Base-by-base conservation (phyloP, 2,113 vertebrate species). In the Sturnus vulgaris region DNA sequence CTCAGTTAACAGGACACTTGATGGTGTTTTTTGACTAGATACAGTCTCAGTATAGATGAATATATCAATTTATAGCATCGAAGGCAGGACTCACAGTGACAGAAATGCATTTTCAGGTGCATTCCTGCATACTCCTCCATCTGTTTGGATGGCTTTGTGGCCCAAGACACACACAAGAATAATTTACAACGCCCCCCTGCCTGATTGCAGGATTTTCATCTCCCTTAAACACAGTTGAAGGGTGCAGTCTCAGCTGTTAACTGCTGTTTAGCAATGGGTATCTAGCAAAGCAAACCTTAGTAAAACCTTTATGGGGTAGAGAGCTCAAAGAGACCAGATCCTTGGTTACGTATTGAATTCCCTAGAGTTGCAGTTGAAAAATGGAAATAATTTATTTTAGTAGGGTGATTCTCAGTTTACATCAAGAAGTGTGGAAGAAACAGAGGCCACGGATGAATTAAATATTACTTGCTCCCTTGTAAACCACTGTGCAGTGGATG, bases 161-260 rank as follows among this genome's bases (percentile, higher is more conserved):
- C 50, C 49, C 3, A 3, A 3, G 0, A 0, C 5, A 15, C 47
- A 52, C 30, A 40, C 21, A 59, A 46, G 1, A 5, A 24, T 25
- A 70, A 87, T 52, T 71, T n/a, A 13, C 17, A 82, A 63, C 28
- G 20, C 12, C 11, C 12, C 12, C 13, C 7, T 20, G 15, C 17
- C 27, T 19, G 25, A 47, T 27, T 7, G 20, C 15, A 72, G n/a
- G 27, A 30, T 70, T 80, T 30, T 63, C 28, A 17, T 65, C 53
- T 68, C 55, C 49, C 50, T 63, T 52, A 70, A 85, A 53, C n/a
- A 49, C 0, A 5, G 19, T 12, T 16, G 30, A 31, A 49, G 2
- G 1, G 15, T 31, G 2, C 47, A 68, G 35, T 44, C 28, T 77
- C 28, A 61, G 50, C 27, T 31, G 17, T 21, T 60, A 76, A 33